A percentile compares a stretch with the other conserved stretches of the same genome.
These are phyloP conservation scores for Pseudomyrmex flavicornis DNA, from an alignment of 1,140 invertebrate genomes.

Conservation along the genomic window DNA sequence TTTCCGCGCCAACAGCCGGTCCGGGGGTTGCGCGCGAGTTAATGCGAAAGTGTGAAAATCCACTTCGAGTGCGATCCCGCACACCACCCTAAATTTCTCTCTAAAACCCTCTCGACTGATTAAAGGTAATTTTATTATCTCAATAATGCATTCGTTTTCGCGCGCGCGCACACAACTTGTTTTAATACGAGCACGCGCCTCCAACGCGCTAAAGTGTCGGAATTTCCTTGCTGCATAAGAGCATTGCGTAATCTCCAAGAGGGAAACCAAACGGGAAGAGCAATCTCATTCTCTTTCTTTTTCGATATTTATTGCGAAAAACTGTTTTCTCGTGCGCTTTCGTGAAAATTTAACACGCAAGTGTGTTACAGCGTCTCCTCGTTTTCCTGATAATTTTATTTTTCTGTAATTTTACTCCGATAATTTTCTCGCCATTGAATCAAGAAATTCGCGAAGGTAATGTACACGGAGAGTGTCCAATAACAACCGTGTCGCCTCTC, in stretches of 20 bases:
- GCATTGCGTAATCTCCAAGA: background rate
- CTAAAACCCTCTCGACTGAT: background rate
- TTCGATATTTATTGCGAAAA: background rate
- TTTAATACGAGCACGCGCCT: background rate
- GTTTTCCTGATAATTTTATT: no score
- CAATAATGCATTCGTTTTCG: conserved; percentile 24
- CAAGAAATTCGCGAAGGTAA: no score
- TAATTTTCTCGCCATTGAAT: no score
- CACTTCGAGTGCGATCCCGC: background rate
- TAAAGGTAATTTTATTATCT: conserved; percentile 28
- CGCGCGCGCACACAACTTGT: background rate
- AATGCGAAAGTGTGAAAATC: conserved; percentile 45
- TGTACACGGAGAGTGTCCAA: no score
- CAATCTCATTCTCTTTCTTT: background rate
- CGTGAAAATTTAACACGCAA: background rate
- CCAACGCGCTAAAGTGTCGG: background rate
- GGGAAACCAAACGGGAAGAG: background rate
- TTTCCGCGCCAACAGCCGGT: conserved; percentile 31
- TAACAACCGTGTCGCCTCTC: no score
- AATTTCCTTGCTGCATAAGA: background rate
- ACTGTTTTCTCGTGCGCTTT: background rate
- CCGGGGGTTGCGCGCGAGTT: background rate
- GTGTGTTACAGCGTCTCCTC: no score
- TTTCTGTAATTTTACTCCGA: no score
- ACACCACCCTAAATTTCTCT: conserved; percentile 13